Evolutionary conservation across 92 coral and sea anemone genomes (phyloP).

Genomic region (Bergia sp.): DNA sequence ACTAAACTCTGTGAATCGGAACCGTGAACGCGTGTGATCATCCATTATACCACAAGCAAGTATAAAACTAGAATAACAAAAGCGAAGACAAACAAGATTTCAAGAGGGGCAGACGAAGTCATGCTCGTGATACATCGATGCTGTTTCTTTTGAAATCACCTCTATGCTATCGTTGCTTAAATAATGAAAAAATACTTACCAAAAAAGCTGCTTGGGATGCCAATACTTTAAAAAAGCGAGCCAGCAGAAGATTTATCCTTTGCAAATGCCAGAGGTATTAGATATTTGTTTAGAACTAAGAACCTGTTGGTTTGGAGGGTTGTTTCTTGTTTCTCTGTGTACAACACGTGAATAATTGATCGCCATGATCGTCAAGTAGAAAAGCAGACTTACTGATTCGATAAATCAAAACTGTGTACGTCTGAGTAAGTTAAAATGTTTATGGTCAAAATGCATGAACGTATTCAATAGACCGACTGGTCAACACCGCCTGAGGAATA

Average conservation of each 20-base stretch:
- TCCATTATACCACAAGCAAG: conserved; percentile 1
- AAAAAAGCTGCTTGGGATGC: background rate
- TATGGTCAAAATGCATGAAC: too few species aligned
- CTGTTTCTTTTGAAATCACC: background rate
- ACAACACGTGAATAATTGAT: conserved; percentile 23
- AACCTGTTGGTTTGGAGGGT: conserved; percentile 11
- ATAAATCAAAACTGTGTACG: too few species aligned
- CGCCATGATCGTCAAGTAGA: background rate
- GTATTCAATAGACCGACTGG: too few species aligned
- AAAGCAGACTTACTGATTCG: too few species aligned
- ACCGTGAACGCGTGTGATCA: background rate
- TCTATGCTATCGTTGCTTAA: too few species aligned
- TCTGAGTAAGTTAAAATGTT: too few species aligned
- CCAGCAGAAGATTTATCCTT: background rate
- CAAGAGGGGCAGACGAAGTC: background rate
- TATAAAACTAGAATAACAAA: background rate
- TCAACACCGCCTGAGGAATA: too few species aligned
- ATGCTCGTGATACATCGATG: background rate
- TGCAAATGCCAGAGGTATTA: conserved; percentile 15
- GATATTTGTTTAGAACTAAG: conserved; percentile 2
- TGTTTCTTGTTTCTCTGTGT: conserved; percentile 1
- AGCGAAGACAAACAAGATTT: background rate
- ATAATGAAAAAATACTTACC: background rate
- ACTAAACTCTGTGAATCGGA: background rate
- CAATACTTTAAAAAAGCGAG: conserved; percentile 8